Evolutionary conservation across 2,797 vertebrate species (phyloP).

Genomic region (Spheniscus humboldti): DNA sequence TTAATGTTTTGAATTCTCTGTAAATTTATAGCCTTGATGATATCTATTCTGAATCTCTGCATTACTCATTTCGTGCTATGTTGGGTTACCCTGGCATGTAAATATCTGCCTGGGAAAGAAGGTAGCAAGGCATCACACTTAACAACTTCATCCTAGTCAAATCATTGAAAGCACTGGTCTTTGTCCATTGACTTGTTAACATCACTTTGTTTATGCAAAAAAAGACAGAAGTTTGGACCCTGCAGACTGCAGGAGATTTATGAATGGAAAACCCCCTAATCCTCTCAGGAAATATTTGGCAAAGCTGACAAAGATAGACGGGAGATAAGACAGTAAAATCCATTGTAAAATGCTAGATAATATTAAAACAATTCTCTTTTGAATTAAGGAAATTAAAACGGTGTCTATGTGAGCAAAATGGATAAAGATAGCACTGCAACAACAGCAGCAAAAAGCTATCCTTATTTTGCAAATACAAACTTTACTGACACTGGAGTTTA

Average conservation of each 20-base stretch:
- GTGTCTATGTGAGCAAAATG: not conserved
- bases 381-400: not conserved
- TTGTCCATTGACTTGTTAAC: conserved; percentile 15
- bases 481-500: not conserved
- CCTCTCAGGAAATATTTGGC: not conserved
- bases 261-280: not conserved
- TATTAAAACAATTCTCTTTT: not conserved
- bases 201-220: conserved; percentile 14
- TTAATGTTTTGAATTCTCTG: not conserved
- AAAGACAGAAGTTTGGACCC: conserved; percentile 7
- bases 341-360: not conserved
- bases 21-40: not conserved
- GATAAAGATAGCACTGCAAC: not conserved
- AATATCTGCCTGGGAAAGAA: conserved; percentile 18
- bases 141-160: not conserved
- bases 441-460: not conserved
- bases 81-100: not conserved
- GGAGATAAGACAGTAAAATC: not conserved
- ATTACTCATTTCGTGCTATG: not conserved
- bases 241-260: not conserved
- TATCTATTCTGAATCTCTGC: not conserved
- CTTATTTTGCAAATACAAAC: not conserved
- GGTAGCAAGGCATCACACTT: not conserved
- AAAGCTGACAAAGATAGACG: not conserved
- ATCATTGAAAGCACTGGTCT: not conserved